phyloP scores from a whole-genome alignment of 2,888 invertebrate genomes.

The Syrphus vitripennis region DNA sequence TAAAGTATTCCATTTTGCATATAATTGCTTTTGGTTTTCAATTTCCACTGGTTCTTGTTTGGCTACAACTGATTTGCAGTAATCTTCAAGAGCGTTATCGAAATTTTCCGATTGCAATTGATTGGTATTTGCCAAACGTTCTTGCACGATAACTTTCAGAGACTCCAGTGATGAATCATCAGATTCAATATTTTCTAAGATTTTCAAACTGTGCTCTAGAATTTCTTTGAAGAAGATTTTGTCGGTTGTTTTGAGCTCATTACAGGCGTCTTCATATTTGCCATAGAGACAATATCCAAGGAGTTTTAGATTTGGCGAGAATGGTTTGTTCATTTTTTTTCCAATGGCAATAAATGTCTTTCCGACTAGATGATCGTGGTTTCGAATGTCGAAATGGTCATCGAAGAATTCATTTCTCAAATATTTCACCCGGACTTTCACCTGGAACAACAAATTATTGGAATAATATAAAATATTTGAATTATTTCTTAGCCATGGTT shows the following conservation, averaged over 20 bases:
- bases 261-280: conserved; percentile 84
- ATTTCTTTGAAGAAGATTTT: conserved; percentile 74
- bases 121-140: conserved; percentile 78
- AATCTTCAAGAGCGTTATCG: conserved; percentile 73
- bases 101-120: conserved; percentile 74
- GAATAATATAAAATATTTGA: too few species aligned
- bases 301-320: conserved; percentile 83
- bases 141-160: conserved; percentile 77
- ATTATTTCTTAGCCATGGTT: neutral
- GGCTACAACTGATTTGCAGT: conserved; percentile 77
- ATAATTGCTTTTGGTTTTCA: conserved; percentile 81
- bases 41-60: conserved; percentile 79
- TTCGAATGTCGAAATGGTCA: conserved; percentile 93
- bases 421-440: conserved; percentile 89
- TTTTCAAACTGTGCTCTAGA: conserved; percentile 74
- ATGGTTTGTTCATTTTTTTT: conserved; percentile 78
- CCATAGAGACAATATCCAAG: conserved; percentile 86
- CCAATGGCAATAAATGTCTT: conserved; percentile 89
- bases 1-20: conserved; percentile 83
- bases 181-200: conserved; percentile 44
- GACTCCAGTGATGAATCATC: conserved; percentile 78
- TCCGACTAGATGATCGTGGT: conserved; percentile 88
- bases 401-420: conserved; percentile 92
- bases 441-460: conserved; percentile 76
- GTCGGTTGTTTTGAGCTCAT: conserved; percentile 74